Evolutionary conservation across 2,797 vertebrate species (phyloP).

Genomic region (Paratrypauchen microcephalus): DNA sequence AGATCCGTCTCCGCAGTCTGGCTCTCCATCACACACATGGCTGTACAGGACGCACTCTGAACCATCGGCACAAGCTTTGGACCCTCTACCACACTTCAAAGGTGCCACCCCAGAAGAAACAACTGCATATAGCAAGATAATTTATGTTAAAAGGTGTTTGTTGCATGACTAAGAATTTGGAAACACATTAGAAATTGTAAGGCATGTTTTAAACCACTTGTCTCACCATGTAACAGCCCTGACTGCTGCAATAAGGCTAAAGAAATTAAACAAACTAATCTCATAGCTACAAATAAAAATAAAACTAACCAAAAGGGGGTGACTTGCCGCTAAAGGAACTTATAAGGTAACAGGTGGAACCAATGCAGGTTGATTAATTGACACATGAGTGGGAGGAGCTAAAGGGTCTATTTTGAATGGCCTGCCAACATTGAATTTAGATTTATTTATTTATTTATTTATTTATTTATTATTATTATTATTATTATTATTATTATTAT

Average conservation of each 20-base stretch:
- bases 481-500: no score
- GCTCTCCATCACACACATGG: conserved; percentile 82
- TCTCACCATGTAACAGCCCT: conserved; percentile 52
- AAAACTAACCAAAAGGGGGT: not conserved
- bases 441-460: not conserved
- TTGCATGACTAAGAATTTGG: not conserved
- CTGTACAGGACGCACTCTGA: conserved; percentile 71
- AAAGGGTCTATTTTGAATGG: not conserved
- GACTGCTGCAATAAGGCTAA: conserved; percentile 33
- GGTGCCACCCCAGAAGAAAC: conserved; percentile 40
- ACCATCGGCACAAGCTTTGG: conserved; percentile 72
- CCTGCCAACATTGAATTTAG: not conserved
- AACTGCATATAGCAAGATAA: conserved; percentile 12
- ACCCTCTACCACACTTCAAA: conserved; percentile 62
- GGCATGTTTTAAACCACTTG: not conserved
- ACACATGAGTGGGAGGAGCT: conserved; percentile 56
- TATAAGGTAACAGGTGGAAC: conserved; percentile 57
- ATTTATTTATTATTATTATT: no score
- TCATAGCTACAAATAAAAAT: conserved; percentile 55
- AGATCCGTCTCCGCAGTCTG: conserved; percentile 82
- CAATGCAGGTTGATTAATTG: conserved; percentile 50
- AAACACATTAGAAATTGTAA: not conserved
- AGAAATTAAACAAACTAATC: conserved; percentile 47
- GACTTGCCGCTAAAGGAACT: not conserved
- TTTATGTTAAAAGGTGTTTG: not conserved